These are phyloP conservation scores for Rotaria socialis DNA, from an alignment of 2,888 invertebrate species.

Conservation along the genomic window DNA sequence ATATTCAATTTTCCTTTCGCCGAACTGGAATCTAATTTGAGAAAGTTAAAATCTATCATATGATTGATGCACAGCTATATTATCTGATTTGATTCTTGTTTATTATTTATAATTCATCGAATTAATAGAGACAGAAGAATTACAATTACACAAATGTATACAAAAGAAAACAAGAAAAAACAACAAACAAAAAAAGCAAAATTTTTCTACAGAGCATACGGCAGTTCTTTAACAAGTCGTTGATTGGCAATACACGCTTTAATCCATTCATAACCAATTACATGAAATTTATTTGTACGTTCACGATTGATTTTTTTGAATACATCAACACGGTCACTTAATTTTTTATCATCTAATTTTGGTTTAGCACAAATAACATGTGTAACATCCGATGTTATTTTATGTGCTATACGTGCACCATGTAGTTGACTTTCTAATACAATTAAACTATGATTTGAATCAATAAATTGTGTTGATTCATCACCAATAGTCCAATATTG, in stretches of 20 bases:
- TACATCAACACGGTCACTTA: background rate
- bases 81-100: too few species aligned
- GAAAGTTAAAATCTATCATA: too few species aligned
- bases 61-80: too few species aligned
- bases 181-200: too few species aligned
- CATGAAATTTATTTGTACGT: constrained; percentile 30
- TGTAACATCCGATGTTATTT: background rate
- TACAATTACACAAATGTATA: too few species aligned
- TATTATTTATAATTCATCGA: too few species aligned
- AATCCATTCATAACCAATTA: constrained; percentile 32
- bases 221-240: background rate
- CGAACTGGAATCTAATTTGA: too few species aligned
- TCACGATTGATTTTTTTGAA: constrained; percentile 27
- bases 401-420: background rate
- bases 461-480: constrained; percentile 33
- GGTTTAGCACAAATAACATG: constrained; percentile 26
- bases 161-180: too few species aligned
- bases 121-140: too few species aligned
- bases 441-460: background rate
- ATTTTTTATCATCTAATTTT: background rate
- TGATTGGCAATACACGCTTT: background rate
- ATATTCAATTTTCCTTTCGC: too few species aligned
- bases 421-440: background rate
- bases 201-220: background rate
- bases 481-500: constrained; percentile 49